Evolutionary conservation across 2,113 vertebrate genomes (phyloP), one percentile per base, ranked within the genome.

Genomic region (Semicossyphus pulcher): DNA sequence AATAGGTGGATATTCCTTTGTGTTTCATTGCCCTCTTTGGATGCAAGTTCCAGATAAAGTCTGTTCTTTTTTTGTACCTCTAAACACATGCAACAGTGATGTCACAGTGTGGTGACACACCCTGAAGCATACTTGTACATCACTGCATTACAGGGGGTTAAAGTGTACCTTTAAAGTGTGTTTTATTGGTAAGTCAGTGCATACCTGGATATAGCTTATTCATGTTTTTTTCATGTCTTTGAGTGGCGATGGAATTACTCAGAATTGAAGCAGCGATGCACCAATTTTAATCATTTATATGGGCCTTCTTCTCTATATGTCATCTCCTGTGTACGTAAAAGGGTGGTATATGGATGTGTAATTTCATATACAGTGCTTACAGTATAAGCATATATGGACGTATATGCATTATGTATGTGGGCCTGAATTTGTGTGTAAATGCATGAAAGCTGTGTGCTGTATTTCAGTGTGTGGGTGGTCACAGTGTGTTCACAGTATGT

Each of bases 241-340:
- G 10, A 59, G 54, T 66, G 4, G 26, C 7, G 18, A 5, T 70
- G 52, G 20, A 67, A 47, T 25, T n/a, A 4, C 25, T 69, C 3
- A 51, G 37, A 57, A 49, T 2, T 12, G n/a, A 20, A 63, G n/a
- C 15, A 59, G 29, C 11, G 37, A 7, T 47, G 21, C 1, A 23
- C 5, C 4, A 6, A 25, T 1, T 34, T 60, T 10, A 69, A 74
- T 76, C 12, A 64, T 72, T 75, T 6, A 72, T 58, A 48, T 42
- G n/a, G 47, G 47, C 14, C 62, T 36, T 49, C 10, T 23, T 14
- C 47, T 15, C 16, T 51, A n/a, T 18, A 45, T 51, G 47, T 59
- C n/a, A 31, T 39, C 3, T 12, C 7, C 18, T n/a, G 41, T n/a
- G 18, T 57, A 45, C 5, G 45, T 41, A 59, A n/a, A 52, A 57